These are phyloP conservation scores for Trissolcus brochymenae DNA, from an alignment of 2,888 invertebrate species.

Conservation along the genomic window DNA sequence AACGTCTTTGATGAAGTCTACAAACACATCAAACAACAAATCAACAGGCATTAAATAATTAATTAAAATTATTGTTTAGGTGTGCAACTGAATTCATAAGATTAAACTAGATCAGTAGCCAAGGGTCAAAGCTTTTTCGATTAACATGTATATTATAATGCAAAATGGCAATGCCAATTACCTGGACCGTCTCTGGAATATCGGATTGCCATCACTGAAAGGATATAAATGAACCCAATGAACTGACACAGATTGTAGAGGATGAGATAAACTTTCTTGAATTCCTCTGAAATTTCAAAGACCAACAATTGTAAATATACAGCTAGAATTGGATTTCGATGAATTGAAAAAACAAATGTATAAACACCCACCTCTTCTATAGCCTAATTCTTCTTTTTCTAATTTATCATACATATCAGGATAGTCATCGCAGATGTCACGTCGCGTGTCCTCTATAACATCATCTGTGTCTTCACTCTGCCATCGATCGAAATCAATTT, in stretches of 20 bases:
- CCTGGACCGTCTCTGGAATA: conserved; percentile 85
- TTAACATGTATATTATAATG: not conserved
- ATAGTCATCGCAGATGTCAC: conserved; percentile 87
- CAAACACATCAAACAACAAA: no score
- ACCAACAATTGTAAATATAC: no score
- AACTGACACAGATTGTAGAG: conserved; percentile 94
- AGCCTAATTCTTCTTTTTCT: conserved; percentile 87
- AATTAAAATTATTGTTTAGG: not conserved
- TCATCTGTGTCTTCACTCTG: conserved; percentile 85
- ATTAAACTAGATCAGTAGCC: not conserved
- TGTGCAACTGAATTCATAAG: not conserved
- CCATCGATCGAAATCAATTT: conserved; percentile 96
- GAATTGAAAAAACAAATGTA: no score
- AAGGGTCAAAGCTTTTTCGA: no score
- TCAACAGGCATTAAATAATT: no score
- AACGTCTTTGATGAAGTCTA: conserved; percentile 82
- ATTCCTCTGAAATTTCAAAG: conserved; percentile 80
- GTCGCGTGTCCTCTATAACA: conserved; percentile 79
- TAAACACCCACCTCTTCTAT: conserved; percentile 85
- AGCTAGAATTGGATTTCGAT: no score
- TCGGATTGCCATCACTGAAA: conserved; percentile 84
- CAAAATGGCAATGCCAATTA: conserved; percentile 63
- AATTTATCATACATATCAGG: conserved; percentile 85
- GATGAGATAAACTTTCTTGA: conserved; percentile 89
- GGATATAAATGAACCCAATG: conserved; percentile 87